phyloP scores from a whole-genome alignment of 2,113 vertebrate genomes.

The Brevimyrus niger region DNA sequence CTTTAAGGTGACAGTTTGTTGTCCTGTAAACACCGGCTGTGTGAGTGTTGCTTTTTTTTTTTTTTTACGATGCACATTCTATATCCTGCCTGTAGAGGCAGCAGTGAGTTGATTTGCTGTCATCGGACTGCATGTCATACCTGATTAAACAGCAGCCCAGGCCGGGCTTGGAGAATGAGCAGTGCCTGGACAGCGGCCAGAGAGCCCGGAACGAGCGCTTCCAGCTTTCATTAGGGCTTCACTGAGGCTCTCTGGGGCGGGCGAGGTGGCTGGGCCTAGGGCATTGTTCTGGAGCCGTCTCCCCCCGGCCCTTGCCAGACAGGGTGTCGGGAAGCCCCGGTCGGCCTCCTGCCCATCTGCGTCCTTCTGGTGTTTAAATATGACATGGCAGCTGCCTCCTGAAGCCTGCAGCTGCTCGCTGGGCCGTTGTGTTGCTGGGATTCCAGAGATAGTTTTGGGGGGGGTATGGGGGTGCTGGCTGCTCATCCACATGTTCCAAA shows the following conservation, averaged over 20 bases:
- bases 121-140: neutral
- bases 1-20: neutral
- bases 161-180: neutral
- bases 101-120: neutral
- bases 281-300: neutral
- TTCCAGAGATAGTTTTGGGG: neutral
- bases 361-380: neutral
- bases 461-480: neutral
- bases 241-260: neutral
- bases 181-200: neutral
- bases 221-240: neutral
- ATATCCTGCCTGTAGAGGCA: slow-evolving; percentile 13
- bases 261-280: neutral
- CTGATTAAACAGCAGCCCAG: slow-evolving; percentile 9
- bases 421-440: neutral
- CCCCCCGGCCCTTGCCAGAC: neutral
- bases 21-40: neutral
- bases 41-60: slow-evolving; percentile 16
- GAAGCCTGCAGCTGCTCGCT: neutral
- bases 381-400: neutral
- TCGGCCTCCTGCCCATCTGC: neutral
- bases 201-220: neutral
- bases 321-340: neutral
- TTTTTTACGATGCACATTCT: slow-evolving; percentile 7
- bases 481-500: neutral